A percentile compares a stretch with the other conserved stretches of the same genome.
phyloP scores from a whole-genome alignment of 2,888 invertebrate species.

The Ophraella communa region DNA sequence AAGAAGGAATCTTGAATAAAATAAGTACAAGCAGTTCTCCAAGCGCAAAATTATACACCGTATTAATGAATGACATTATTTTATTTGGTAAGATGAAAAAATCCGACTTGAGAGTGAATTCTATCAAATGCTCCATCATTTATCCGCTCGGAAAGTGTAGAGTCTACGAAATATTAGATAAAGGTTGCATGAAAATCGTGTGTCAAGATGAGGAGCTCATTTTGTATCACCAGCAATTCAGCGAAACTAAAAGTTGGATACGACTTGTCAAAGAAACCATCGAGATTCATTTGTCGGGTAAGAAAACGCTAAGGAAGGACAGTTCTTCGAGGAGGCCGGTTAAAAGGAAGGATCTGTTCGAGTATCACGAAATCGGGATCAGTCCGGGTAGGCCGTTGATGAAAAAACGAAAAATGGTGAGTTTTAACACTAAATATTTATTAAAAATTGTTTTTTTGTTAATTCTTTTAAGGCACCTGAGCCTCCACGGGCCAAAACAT shows the following conservation, averaged over 20 bases:
- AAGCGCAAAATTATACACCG: constrained; percentile 67
- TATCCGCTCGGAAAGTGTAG: constrained; percentile 75
- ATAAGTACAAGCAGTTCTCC: constrained; percentile 51
- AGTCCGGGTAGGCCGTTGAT: constrained; percentile 63
- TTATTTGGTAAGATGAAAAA: constrained; percentile 74
- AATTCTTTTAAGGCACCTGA: background rate
- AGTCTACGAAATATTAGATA: constrained; percentile 65
- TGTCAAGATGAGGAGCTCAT: constrained; percentile 67
- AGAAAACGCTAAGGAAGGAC: constrained; percentile 69
- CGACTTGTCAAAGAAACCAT: constrained; percentile 64
- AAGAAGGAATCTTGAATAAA: constrained; percentile 67
- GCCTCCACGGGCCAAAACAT: too few species aligned
- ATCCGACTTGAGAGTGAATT: constrained; percentile 65
- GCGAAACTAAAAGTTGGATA: constrained; percentile 66
- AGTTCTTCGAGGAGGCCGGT: constrained; percentile 69
- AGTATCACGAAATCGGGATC: constrained; percentile 63
- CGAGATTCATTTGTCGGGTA: constrained; percentile 64
- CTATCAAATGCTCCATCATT: constrained; percentile 70
- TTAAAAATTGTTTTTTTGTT: background rate
- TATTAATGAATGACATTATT: constrained; percentile 76
- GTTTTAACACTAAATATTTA: background rate
- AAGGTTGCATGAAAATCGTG: constrained; percentile 67
- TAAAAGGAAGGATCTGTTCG: constrained; percentile 64
- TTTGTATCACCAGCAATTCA: constrained; percentile 64
- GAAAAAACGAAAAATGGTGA: constrained; percentile 55